Evolutionary conservation across 2,888 invertebrate genomes (phyloP).

Genomic region (Gasteruption jaculator): DNA sequence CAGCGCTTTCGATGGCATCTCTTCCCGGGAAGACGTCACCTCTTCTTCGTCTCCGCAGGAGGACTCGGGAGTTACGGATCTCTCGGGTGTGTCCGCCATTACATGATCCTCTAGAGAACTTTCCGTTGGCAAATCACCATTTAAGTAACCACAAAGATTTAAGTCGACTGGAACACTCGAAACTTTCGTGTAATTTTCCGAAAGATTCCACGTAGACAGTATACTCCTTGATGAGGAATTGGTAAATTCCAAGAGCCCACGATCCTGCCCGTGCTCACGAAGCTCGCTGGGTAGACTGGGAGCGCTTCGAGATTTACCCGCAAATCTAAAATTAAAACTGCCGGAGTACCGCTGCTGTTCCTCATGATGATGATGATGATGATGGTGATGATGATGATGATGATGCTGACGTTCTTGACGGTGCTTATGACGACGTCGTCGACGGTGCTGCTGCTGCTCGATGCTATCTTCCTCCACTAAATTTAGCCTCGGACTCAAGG

Average conservation of each 20-base stretch:
- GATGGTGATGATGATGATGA: conserved; percentile 25
- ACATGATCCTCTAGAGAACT: conserved; percentile 14
- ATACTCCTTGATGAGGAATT: too few relatives aligned
- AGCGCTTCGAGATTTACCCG: conserved; percentile 49
- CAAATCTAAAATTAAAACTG: conserved; percentile 50
- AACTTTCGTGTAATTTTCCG: conserved; percentile 49
- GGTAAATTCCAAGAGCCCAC: too few relatives aligned
- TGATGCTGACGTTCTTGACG: conserved; percentile 24
- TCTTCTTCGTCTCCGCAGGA: too few relatives aligned
- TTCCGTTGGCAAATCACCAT: too few relatives aligned
- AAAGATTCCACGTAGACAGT: conserved; percentile 33
- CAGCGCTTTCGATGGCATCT: conserved; percentile 25
- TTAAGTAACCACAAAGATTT: conserved; percentile 58
- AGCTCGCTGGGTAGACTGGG: conserved; percentile 47
- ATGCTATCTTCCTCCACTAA: conserved; percentile 30
- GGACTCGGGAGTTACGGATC: too few relatives aligned
- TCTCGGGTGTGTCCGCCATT: too few relatives aligned
- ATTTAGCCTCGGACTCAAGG: conserved; percentile 43
- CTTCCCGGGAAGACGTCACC: too few relatives aligned
- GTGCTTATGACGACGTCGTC: conserved; percentile 24
- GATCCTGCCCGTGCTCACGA: conserved; percentile 24
- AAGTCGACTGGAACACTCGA: conserved; percentile 65
- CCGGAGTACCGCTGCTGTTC: conserved; percentile 27
- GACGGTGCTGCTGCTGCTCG: conserved; percentile 20
- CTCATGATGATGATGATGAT: conserved; percentile 25